Conservation (phyloP, 2,888 invertebrate species). For the Sphinx pinastri region DNA sequence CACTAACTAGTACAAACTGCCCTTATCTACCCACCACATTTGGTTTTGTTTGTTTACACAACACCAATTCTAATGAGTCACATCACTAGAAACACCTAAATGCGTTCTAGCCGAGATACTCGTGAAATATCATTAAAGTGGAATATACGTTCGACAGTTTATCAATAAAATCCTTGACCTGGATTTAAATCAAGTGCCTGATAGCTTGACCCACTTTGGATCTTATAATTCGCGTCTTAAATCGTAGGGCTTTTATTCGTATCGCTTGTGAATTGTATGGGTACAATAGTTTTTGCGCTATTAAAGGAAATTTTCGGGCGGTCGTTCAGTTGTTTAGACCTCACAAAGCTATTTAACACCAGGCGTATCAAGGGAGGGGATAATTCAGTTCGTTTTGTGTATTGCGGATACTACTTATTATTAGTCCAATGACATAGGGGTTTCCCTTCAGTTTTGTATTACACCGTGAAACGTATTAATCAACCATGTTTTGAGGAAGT, state of each 20-base stretch:
- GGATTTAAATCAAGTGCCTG: conserved; percentile 38
- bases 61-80: conserved; percentile 41
- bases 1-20: conserved; percentile 64
- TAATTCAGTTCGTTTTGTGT: background rate
- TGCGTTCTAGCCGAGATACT: conserved; percentile 15
- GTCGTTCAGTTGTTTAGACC: background rate
- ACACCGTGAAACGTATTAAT: too few relatives aligned
- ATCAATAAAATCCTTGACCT: conserved; percentile 51
- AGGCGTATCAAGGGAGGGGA: background rate
- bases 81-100: conserved; percentile 24
- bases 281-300: background rate
- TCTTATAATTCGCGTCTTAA: conserved; percentile 25
- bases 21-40: conserved; percentile 56
- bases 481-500: background rate
- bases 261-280: background rate
- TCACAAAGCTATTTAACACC: background rate
- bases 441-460: background rate
- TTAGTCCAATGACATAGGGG: background rate
- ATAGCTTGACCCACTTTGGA: conserved; percentile 38
- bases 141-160: conserved; percentile 30
- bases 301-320: background rate
- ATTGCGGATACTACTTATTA: background rate
- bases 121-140: conserved; percentile 12
- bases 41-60: conserved; percentile 50
- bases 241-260: conserved; percentile 5